Evolutionary conservation across 1,140 invertebrate species (phyloP), one percentile per base, ranked within the genome.

Genomic region (Thaumatotibia leucotreta): DNA sequence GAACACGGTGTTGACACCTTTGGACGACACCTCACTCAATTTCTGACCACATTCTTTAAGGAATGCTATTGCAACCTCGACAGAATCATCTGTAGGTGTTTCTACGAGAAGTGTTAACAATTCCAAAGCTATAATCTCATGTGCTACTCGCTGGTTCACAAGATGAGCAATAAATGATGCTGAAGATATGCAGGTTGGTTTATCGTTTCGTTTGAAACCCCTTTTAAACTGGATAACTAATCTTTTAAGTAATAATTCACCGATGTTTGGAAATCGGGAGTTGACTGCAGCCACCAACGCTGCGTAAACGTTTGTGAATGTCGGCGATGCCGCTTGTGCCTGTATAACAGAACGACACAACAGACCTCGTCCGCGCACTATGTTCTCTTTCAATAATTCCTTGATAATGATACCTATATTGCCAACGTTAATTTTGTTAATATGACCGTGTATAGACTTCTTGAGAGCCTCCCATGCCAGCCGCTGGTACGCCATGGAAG

Each of bases 391-490:
- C 6, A 99, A 93, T 20, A 99, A 86, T 86, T 99, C 97, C 66
- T 96, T 93, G 0, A 98, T 97, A 68, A 99, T 98, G 24, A 97
- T 95, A 0, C 95, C 95, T 69, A 99, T 98, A 83, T 99, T 99
- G 0, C 97, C 96, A 0, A 97, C 96, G 81, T 99, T 99, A 0
- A 99, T 95, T 93, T 99, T 99, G 89, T 99, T 99, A 54, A 99
- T 98, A 67, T 97, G 95, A 83, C 99, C 99, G 83, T 99, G 98
- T 69, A 99, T 98, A n/a, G 98, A 99, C 84, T 99, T 99, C 82
- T 99, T 99, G 11, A 99, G 88, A 0, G 98, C 97, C 93, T 99
- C 99, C 99, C 99, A 99, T 1, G 98, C 96, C 10, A 99, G 95
- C 72, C 99, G 92, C 90, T 99, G 99, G 92, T 98, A 99, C 8